Evolutionary conservation across 2,113 vertebrate species (phyloP).

Genomic region (Thomomys bottae): DNA sequence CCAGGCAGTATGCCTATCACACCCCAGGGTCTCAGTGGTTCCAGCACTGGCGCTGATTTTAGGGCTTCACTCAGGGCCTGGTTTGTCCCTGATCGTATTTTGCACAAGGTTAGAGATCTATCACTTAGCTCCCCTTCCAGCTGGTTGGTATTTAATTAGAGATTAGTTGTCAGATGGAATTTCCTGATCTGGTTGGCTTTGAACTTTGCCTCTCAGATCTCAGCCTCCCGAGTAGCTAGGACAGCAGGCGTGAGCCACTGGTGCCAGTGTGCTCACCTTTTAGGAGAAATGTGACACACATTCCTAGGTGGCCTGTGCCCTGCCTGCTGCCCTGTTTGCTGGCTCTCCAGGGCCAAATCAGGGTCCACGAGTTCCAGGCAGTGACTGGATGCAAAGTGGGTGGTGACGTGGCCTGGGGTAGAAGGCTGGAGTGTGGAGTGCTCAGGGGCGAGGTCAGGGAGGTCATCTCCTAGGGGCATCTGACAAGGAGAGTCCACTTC

Average conservation of each 20-base stretch:
- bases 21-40: too few species aligned
- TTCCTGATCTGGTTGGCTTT: too few species aligned
- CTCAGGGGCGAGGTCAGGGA: not conserved
- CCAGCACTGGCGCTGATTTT: too few species aligned
- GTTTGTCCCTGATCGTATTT: too few species aligned
- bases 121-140: too few species aligned
- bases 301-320: not conserved
- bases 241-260: not conserved
- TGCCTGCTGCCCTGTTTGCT: not conserved
- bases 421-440: not conserved
- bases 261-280: not conserved
- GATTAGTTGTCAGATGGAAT: too few species aligned
- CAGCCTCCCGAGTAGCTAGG: too few species aligned
- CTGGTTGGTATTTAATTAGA: too few species aligned
- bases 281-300: not conserved
- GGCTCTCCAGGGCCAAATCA: not conserved
- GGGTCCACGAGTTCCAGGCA: not conserved
- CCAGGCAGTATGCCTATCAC: too few species aligned
- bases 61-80: too few species aligned
- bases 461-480: not conserved
- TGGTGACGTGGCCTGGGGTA: not conserved
- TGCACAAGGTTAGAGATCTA: too few species aligned
- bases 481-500: not conserved
- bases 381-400: not conserved
- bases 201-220: too few species aligned